Base-by-base conservation (phyloP, 2,113 vertebrate species). In the Leuciscus idus region DNA sequence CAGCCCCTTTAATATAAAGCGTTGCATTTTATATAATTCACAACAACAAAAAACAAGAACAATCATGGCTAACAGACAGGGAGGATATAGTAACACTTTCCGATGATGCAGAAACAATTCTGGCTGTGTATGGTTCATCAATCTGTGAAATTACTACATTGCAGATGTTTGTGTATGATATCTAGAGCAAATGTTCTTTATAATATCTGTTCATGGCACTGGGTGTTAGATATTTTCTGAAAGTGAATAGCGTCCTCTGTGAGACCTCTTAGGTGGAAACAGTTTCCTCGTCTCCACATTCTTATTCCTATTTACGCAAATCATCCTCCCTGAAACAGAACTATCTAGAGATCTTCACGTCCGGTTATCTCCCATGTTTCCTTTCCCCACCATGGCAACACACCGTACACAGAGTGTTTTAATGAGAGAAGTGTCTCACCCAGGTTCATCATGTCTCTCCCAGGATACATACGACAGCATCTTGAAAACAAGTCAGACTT, bases 341-440 rank as follows among this genome's bases (percentile, higher is more conserved):
- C 19, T 72, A 62, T 59, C 88, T 81, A 81, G 88, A 87, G 88
- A 84, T 81, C 61, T 62, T 73, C 59, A 76, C 78, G n/a, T 83
- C 79, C 55, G 79, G 62, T 64, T 43, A 23, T 50, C 55, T 23
- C n/a, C 48, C 6, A 19, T 28, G 48, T 59, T 76, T 81, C 82
- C 77, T 81, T 26, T 81, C 59, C 77, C 77, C 84, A 55, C 85
- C 85, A 81, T 89, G 39, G 77, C 77, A 89, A 89, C 88, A 48
- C 75, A 48, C 75, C 33, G 55, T 81, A 84, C 76, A 86, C 50
- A 88, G n/a, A 68, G 23, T 30, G 33, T 70, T 82, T 39, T 76
- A 86, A 84, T 86, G 46, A 89, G 74, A 81, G 30, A 36, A 28
- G n/a, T 50, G 85, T 72, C n/a, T 82, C 28, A 12, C 48, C n/a